Percentiles rank a stretch among this genome's conserved stretches.
Evolutionary conservation across 2,797 vertebrate species (phyloP).

Genomic region (Rallus crepitans): DNA sequence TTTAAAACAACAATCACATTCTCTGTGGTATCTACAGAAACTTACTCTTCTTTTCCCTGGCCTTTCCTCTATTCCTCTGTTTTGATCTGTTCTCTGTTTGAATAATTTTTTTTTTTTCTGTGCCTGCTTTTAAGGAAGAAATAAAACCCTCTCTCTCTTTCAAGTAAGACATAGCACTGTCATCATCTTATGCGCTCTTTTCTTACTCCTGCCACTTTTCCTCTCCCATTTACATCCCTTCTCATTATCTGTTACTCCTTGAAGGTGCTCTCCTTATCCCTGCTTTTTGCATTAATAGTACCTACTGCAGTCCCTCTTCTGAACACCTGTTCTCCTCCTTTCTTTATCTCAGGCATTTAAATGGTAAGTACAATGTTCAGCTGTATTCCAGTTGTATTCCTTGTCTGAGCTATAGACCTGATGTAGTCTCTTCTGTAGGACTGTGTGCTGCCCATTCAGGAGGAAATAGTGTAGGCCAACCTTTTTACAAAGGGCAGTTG

Average conservation of each 20-base stretch:
- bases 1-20: background rate
- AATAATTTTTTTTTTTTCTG: background rate
- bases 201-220: background rate
- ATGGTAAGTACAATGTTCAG: background rate
- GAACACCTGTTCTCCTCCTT: background rate
- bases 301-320: background rate
- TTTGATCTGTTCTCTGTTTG: background rate
- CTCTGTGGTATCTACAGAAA: background rate
- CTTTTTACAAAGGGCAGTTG: background rate
- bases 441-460: background rate
- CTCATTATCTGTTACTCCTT: background rate
- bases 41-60: background rate
- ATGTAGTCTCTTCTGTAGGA: background rate
- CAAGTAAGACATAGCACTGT: background rate
- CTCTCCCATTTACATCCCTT: background rate
- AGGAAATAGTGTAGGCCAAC: background rate
- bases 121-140: conserved; percentile 25
- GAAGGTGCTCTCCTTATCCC: background rate
- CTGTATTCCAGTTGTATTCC: background rate
- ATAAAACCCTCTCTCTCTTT: background rate
- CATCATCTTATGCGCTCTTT: background rate
- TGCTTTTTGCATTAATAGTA: background rate
- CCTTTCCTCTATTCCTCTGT: background rate
- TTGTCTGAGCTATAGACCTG: background rate
- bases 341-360: background rate